Percentiles rank a stretch among this genome's conserved stretches.
phyloP scores from a whole-genome alignment of 1,140 invertebrate species.

The Gerris buenoi region DNA sequence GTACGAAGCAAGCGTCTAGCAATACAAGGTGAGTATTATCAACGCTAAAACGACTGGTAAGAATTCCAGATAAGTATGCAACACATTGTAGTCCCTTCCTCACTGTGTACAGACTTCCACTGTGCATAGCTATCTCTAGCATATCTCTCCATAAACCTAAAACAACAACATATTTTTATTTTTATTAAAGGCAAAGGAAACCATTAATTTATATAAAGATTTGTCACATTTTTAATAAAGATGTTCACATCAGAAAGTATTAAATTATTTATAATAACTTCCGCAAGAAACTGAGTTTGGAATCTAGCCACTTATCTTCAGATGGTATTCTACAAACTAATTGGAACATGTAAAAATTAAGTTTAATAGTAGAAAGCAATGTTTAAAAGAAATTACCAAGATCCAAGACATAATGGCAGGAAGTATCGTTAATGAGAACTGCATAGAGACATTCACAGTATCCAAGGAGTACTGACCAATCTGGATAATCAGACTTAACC shows the following conservation, averaged over 20 bases:
- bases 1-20: not conserved
- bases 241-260: no score
- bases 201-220: no score
- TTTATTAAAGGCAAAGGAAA: not conserved
- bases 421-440: not conserved
- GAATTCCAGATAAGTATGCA: not conserved
- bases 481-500: not conserved
- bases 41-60: not conserved
- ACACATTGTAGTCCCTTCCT: not conserved
- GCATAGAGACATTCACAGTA: not conserved
- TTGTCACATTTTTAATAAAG: no score
- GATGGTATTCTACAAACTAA: no score
- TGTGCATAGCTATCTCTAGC: not conserved
- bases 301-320: no score
- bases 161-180: not conserved
- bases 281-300: no score
- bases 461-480: not conserved
- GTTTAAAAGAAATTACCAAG: not conserved
- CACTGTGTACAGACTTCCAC: not conserved
- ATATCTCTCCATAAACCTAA: slow-evolving; percentile 2
- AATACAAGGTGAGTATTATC: not conserved
- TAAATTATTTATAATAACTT: no score
- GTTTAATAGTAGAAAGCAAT: no score
- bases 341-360: no score
- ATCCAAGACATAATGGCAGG: not conserved